These are phyloP conservation scores for Luperina testacea DNA, from an alignment of 2,888 invertebrate genomes.

Conservation along the genomic window DNA sequence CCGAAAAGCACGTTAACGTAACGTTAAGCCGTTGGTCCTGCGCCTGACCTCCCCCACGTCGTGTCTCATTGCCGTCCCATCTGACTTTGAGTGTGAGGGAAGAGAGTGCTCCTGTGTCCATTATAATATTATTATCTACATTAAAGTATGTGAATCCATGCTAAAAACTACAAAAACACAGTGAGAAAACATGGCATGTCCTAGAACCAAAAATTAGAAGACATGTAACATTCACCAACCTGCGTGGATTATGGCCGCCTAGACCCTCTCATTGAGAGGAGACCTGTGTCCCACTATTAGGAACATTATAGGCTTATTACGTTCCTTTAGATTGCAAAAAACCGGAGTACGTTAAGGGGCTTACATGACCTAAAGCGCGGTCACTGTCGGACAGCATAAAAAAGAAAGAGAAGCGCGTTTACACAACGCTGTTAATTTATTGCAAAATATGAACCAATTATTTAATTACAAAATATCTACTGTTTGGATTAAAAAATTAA, in stretches of 20 bases:
- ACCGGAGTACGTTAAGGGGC: neutral
- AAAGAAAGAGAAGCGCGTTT: no score
- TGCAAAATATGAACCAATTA: no score
- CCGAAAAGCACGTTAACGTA: neutral
- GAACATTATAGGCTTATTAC: neutral
- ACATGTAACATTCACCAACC: no score
- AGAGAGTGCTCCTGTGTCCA: neutral
- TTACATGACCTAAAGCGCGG: no score
- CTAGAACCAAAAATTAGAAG: no score
- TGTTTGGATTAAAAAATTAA: no score
- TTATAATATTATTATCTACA: neutral
- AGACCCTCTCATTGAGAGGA: neutral
- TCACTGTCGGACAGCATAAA: no score
- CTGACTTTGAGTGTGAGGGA: neutral
- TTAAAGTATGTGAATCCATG: neutral
- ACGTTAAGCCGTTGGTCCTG: neutral
- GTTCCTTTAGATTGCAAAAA: neutral
- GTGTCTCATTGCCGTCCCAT: neutral
- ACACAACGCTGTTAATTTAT: no score
- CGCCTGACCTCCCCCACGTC: neutral
- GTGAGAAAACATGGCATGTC: no score
- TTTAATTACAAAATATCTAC: no score
- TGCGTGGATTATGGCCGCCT: no score
- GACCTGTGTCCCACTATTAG: neutral
- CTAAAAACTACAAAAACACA: neutral